phyloP scores from a whole-genome alignment of 2,888 invertebrate genomes.

The Synergus umbraculus region DNA sequence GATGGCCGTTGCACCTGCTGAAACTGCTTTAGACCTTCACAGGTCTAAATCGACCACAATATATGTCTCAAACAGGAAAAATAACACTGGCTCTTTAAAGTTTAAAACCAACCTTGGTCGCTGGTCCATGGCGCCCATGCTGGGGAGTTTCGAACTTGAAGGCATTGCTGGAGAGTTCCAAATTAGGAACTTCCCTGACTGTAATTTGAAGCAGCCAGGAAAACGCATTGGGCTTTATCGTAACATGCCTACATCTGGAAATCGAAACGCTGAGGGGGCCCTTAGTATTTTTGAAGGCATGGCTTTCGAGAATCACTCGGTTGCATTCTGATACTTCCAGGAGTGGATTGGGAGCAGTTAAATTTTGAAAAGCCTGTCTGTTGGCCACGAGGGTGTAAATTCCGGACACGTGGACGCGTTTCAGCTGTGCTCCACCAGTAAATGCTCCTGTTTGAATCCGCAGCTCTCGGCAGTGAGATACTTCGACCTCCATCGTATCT shows the following conservation, averaged over 20 bases:
- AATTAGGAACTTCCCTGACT: conserved; percentile 80
- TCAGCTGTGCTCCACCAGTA: conserved; percentile 79
- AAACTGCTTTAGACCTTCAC: no score
- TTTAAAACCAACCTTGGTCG: conserved; percentile 71
- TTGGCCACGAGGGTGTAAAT: conserved; percentile 80
- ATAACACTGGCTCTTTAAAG: neutral
- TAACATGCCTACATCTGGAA: conserved; percentile 80
- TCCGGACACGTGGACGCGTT: conserved; percentile 79
- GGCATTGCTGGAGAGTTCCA: conserved; percentile 81
- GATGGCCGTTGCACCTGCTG: neutral
- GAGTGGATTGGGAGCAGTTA: conserved; percentile 81
- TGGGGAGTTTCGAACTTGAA: conserved; percentile 82
- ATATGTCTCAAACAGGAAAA: conserved; percentile 12
- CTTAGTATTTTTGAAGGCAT: conserved; percentile 82
- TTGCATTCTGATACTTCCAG: conserved; percentile 82
- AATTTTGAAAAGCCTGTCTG: conserved; percentile 81
- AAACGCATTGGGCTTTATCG: conserved; percentile 82
- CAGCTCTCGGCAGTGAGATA: conserved; percentile 80
- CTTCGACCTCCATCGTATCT: conserved; percentile 80
- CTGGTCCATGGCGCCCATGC: conserved; percentile 83
- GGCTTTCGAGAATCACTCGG: conserved; percentile 81
- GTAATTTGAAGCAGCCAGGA: conserved; percentile 83
- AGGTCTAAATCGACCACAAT: neutral
- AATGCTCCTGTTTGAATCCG: conserved; percentile 81
- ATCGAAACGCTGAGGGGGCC: conserved; percentile 83